A percentile compares a stretch with the other conserved stretches of the same genome.
These are phyloP conservation scores for Nyctibius grandis DNA, from an alignment of 2,797 vertebrate genomes.

Conservation along the genomic window DNA sequence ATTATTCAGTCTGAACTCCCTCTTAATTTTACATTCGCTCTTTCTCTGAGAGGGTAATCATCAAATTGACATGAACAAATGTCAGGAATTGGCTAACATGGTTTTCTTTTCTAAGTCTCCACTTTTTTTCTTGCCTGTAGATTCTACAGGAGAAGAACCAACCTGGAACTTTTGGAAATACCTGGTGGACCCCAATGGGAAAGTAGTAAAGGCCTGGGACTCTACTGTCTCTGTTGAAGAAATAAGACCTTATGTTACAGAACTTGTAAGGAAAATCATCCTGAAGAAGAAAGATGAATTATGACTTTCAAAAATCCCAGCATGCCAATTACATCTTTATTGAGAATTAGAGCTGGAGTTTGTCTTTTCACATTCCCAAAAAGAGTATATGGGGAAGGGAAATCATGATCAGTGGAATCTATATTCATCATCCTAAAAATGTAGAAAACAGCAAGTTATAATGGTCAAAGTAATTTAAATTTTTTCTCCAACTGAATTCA, in stretches of 20 bases:
- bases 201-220: conserved; percentile 88
- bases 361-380: conserved; percentile 26
- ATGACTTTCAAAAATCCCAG: conserved; percentile 63
- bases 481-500: background rate
- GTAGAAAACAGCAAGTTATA: background rate
- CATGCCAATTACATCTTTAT: background rate
- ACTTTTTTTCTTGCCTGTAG: conserved; percentile 49
- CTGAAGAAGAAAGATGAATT: conserved; percentile 91
- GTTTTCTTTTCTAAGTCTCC: background rate
- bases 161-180: conserved; percentile 99
- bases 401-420: background rate
- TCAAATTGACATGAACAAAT: background rate
- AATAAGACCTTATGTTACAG: conserved; percentile 83
- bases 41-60: background rate
- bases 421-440: background rate
- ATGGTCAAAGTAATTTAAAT: background rate
- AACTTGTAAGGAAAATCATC: conserved; percentile 91
- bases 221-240: conserved; percentile 85
- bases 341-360: background rate
- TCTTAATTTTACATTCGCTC: background rate
- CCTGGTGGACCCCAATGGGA: conserved; percentile 87
- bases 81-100: background rate
- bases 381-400: background rate
- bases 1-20: background rate
- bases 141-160: conserved; percentile 86